phyloP scores from a whole-genome alignment of 2,113 vertebrate species.

The Sceloporus undulatus region DNA sequence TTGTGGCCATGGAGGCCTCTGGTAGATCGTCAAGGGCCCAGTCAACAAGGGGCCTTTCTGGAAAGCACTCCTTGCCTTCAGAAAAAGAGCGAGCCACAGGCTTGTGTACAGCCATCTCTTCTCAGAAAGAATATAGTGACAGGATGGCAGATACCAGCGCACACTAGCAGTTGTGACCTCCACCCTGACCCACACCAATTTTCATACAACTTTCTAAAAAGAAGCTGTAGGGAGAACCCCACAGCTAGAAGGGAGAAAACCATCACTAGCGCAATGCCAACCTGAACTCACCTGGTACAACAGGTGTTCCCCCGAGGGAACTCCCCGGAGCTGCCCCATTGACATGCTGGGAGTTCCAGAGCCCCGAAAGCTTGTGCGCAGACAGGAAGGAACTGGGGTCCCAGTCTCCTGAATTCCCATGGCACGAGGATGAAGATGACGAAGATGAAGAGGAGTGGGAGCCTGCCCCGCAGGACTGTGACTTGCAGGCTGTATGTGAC shows the following conservation, averaged over 20 bases:
- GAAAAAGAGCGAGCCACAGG: conserved; percentile 2
- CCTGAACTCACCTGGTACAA: conserved; percentile 86
- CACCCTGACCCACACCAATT: neutral
- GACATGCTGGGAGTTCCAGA: conserved; percentile 96
- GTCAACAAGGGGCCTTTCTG: neutral
- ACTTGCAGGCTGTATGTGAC: conserved; percentile 89
- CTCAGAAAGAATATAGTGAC: neutral
- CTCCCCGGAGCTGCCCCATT: conserved; percentile 87
- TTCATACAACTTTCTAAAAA: neutral
- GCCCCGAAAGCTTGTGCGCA: conserved; percentile 96
- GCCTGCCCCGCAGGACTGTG: conserved; percentile 93
- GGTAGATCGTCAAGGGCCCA: neutral
- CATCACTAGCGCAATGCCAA: neutral
- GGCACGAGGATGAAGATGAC: conserved; percentile 93
- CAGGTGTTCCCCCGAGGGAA: conserved; percentile 83
- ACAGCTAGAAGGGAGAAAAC: neutral
- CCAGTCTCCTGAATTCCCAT: conserved; percentile 95
- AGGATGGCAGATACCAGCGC: neutral
- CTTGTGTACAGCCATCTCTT: neutral
- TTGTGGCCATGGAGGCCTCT: neutral
- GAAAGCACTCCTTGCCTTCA: neutral
- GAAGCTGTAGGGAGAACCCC: neutral
- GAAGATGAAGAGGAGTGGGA: conserved; percentile 93
- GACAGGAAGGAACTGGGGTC: conserved; percentile 99
- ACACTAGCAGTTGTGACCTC: neutral